Evolutionary conservation across 2,113 vertebrate genomes (phyloP).

Genomic region (Myanophis thanlyinensis): DNA sequence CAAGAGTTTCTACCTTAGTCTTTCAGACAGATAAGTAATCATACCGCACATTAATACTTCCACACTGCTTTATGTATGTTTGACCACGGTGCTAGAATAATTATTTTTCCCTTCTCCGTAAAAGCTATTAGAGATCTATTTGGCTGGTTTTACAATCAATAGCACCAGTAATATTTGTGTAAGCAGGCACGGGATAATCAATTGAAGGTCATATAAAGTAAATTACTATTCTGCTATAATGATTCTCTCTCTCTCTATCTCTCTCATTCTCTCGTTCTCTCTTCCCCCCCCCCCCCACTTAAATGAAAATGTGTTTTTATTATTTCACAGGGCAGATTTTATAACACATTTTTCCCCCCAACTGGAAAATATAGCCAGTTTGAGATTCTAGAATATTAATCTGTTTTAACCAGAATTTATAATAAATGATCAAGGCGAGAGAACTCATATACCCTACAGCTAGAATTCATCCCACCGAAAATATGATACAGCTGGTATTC

Average conservation of each 20-base stretch:
- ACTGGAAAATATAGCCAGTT: conserved; percentile 51
- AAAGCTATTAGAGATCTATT: conserved; percentile 91
- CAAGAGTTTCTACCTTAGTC: conserved; percentile 63
- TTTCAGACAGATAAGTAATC: conserved; percentile 79
- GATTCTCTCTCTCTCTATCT: conserved; percentile 83
- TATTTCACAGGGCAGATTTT: conserved; percentile 77
- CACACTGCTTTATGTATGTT: conserved; percentile 82
- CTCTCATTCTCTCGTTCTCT: conserved; percentile 79
- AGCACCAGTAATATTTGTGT: conserved; percentile 91
- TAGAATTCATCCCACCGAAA: conserved; percentile 66
- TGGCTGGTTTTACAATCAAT: conserved; percentile 89
- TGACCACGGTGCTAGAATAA: conserved; percentile 82
- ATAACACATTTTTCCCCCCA: conserved; percentile 38
- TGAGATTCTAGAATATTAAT: conserved; percentile 60
- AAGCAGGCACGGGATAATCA: conserved; percentile 86
- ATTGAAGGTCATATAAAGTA: conserved; percentile 90
- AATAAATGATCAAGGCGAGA: conserved; percentile 59
- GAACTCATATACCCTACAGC: conserved; percentile 65
- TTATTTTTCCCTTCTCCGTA: conserved; percentile 81
- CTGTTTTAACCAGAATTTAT: conserved; percentile 71
- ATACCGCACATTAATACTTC: conserved; percentile 83
- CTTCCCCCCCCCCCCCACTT: conserved; percentile 69
- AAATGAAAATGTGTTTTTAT: conserved; percentile 86
- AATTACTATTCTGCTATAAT: conserved; percentile 87
- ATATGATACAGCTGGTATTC: conserved; percentile 63